Conservation (phyloP, 2,113 vertebrate species). For the Marmota flaviventris region DNA sequence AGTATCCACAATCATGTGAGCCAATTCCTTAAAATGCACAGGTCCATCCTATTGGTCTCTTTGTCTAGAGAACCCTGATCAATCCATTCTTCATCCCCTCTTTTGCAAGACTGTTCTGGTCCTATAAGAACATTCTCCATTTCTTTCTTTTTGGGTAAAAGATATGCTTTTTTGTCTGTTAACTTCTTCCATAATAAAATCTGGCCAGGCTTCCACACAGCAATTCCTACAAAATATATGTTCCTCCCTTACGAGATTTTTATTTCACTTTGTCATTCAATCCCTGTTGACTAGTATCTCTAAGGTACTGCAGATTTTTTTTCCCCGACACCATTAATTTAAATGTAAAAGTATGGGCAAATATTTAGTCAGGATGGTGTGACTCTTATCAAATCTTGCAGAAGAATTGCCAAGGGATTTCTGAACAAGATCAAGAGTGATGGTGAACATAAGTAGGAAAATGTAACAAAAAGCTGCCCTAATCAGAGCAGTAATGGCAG, state of each 20-base stretch:
- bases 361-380: not conserved
- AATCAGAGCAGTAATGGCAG: not conserved
- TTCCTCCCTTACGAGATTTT: not conserved
- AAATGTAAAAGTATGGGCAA: constrained; percentile 23
- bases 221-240: not conserved
- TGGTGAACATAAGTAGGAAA: not conserved
- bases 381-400: not conserved
- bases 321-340: not conserved
- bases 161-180: not conserved
- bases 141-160: not conserved
- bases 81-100: not conserved
- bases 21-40: not conserved
- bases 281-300: not conserved
- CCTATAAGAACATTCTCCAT: not conserved
- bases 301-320: not conserved
- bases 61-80: not conserved
- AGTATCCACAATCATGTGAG: fast-evolving
- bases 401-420: not conserved
- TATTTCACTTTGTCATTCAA: not conserved
- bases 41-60: not conserved
- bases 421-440: not conserved
- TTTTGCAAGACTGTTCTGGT: not conserved
- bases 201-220: not conserved
- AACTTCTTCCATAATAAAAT: not conserved
- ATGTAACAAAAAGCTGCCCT: not conserved